A percentile compares a stretch with the other conserved stretches of the same genome.
These are phyloP conservation scores for Prorops nasuta DNA, from an alignment of 1,140 invertebrate species.

Conservation along the genomic window DNA sequence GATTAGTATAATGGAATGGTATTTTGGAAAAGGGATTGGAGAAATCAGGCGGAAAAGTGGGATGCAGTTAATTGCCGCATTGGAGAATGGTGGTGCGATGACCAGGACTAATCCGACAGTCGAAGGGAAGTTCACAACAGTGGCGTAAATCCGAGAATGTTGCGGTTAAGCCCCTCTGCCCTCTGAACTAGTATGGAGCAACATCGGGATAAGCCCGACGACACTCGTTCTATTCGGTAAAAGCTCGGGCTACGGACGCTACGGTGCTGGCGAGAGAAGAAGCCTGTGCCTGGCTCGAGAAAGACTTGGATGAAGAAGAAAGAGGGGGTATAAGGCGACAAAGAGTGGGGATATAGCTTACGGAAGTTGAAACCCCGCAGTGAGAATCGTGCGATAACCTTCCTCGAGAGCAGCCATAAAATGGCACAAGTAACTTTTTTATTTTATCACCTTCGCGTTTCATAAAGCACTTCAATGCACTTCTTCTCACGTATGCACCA, in stretches of 20 bases:
- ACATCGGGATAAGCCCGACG: conserved; percentile 23
- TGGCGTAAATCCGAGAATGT: conserved; percentile 35
- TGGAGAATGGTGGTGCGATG: too few species aligned
- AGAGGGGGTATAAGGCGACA: background rate
- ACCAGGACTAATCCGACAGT: conserved; percentile 28
- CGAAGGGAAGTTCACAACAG: conserved; percentile 28
- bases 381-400: conserved; percentile 14
- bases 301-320: background rate
- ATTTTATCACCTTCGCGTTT: conserved; percentile 31
- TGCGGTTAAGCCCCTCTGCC: conserved; percentile 27
- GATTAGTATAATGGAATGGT: too few species aligned
- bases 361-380: conserved; percentile 1
- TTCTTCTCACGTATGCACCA: too few species aligned
- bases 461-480: conserved; percentile 8
- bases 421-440: conserved; percentile 36
- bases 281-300: background rate
- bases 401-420: conserved; percentile 31
- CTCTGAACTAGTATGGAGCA: conserved; percentile 13
- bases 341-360: background rate
- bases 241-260: too few species aligned
- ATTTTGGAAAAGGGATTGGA: too few species aligned
- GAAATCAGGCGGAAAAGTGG: too few species aligned
- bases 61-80: too few species aligned
- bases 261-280: too few species aligned
- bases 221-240: conserved; percentile 29